phyloP scores from a whole-genome alignment of 2,888 invertebrate species.

The Heliconius ismenius region DNA sequence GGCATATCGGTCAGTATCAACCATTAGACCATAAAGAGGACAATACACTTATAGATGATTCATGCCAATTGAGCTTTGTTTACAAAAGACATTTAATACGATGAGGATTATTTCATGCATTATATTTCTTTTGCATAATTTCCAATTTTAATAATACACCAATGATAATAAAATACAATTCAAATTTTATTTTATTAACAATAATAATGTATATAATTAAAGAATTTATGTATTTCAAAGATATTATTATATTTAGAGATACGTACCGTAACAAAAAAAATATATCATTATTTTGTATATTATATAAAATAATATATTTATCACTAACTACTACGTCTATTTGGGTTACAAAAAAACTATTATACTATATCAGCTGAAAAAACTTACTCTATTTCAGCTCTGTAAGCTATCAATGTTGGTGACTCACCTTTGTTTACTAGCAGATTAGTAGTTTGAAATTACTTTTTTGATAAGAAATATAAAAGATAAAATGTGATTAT shows the following conservation, averaged over 20 bases:
- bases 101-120: not conserved
- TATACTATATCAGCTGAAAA: not conserved
- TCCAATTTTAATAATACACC: not conserved
- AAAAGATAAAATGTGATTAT: not conserved
- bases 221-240: too few species aligned
- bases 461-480: constrained; percentile 5
- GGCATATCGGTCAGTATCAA: constrained; percentile 44
- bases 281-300: not conserved
- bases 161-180: too few species aligned
- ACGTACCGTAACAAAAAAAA: not conserved
- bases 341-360: not conserved
- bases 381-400: not conserved
- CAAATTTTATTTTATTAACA: too few species aligned
- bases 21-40: constrained; percentile 48
- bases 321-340: not conserved
- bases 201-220: too few species aligned
- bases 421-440: constrained; percentile 12
- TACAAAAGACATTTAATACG: not conserved
- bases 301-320: not conserved
- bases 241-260: too few species aligned
- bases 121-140: not conserved
- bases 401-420: not conserved
- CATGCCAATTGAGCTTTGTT: constrained; percentile 42
- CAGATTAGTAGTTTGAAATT: not conserved
- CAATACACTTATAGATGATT: constrained; percentile 49